These are phyloP conservation scores for Mormyrops boulengeri DNA, from an alignment of 2,797 vertebrate genomes.

Conservation along the genomic window DNA sequence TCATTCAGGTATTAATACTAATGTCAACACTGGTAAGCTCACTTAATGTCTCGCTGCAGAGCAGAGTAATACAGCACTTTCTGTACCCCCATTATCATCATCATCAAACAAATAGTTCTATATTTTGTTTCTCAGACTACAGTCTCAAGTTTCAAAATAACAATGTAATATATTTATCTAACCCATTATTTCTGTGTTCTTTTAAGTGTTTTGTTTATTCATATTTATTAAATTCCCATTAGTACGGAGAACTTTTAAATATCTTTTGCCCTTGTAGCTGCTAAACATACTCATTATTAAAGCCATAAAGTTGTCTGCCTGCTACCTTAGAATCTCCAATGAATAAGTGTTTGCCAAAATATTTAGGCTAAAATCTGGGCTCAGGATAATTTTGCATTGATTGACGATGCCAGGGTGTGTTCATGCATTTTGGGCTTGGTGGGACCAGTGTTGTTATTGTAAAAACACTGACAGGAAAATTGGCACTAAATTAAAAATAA, in stretches of 20 bases:
- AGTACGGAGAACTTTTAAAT: background rate
- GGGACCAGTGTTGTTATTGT: background rate
- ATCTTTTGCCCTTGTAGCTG: background rate
- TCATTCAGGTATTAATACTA: background rate
- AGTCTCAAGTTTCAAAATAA: background rate
- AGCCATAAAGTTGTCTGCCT: background rate
- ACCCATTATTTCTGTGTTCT: background rate
- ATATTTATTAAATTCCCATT: background rate
- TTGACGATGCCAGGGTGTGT: background rate
- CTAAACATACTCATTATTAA: background rate
- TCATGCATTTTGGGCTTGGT: background rate
- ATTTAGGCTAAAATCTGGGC: background rate
- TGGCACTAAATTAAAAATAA: background rate
- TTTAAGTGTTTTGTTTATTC: background rate
- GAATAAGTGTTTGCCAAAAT: background rate
- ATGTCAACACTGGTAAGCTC: background rate
- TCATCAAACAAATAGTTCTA: background rate
- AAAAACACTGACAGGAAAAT: background rate
- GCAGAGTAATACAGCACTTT: background rate
- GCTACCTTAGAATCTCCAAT: background rate
- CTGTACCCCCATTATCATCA: background rate
- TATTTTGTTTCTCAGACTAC: background rate
- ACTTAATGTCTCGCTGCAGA: background rate
- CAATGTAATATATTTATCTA: background rate
- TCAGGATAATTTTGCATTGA: background rate